phyloP scores from a whole-genome alignment of 2,888 invertebrate species.

The Zaprionus bogoriensis region DNA sequence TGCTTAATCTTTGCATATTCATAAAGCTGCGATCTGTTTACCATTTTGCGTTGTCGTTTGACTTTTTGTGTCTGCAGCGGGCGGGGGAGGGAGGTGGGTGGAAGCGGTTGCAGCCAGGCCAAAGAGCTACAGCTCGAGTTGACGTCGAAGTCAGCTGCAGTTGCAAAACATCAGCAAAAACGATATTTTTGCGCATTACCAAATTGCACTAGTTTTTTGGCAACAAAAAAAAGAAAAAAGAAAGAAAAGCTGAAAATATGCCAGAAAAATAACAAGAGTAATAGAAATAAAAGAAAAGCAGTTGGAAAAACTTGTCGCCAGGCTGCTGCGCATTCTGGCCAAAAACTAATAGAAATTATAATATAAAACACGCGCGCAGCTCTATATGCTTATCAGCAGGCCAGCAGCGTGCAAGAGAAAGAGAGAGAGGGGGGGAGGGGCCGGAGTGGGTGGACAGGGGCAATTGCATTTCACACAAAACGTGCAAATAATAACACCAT shows the following conservation, averaged over 20 bases:
- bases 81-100: slow-evolving; percentile 18
- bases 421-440: neutral
- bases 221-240: neutral
- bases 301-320: neutral
- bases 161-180: slow-evolving; percentile 60
- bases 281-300: neutral
- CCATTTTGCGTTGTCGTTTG: slow-evolving; percentile 67
- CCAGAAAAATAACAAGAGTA: neutral
- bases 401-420: slow-evolving; percentile 1
- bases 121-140: neutral
- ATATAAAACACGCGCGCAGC: too few species aligned
- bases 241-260: neutral
- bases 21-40: slow-evolving; percentile 74
- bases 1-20: slow-evolving; percentile 78
- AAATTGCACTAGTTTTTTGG: slow-evolving; percentile 34
- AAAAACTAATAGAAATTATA: neutral
- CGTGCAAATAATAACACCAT: slow-evolving; percentile 82
- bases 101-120: neutral
- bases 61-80: slow-evolving; percentile 59
- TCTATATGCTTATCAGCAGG: slow-evolving; percentile 3
- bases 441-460: slow-evolving; percentile 15
- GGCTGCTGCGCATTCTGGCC: neutral
- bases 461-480: slow-evolving; percentile 80
- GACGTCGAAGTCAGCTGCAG: slow-evolving; percentile 47
- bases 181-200: slow-evolving; percentile 55